These are phyloP conservation scores for Nixonia krombeini DNA, from an alignment of 1,140 invertebrate species.

Conservation along the genomic window DNA sequence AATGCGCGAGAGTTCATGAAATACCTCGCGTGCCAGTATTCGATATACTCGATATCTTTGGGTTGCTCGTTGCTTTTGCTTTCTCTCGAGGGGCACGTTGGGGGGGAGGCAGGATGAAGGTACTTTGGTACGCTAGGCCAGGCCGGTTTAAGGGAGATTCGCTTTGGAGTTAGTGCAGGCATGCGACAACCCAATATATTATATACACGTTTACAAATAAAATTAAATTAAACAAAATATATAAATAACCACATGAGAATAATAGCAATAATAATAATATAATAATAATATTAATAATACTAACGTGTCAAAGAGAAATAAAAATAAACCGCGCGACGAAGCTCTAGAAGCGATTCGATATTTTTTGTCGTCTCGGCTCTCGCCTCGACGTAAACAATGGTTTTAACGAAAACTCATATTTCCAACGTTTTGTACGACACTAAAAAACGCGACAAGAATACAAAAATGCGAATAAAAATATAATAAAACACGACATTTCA, in stretches of 20 bases:
- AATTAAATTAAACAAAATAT: constrained; percentile 49
- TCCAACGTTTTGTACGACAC: background rate
- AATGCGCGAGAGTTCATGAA: constrained; percentile 38
- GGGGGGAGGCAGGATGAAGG: constrained; percentile 43
- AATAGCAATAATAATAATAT: constrained; percentile 25
- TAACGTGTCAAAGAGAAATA: no score
- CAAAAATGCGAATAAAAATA: constrained; percentile 21
- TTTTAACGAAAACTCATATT: constrained; percentile 12
- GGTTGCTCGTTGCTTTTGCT: constrained; percentile 43
- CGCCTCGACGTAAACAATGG: constrained; percentile 11
- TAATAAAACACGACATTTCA: constrained; percentile 39
- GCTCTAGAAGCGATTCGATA: constrained; percentile 20
- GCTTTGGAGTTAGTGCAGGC: constrained; percentile 62
- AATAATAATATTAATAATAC: constrained; percentile 10
- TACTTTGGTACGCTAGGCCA: constrained; percentile 72
- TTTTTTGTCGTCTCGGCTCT: constrained; percentile 5
- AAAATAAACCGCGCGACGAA: no score
- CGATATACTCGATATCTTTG: constrained; percentile 63
- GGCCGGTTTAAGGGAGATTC: constrained; percentile 58
- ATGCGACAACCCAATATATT: constrained; percentile 65
- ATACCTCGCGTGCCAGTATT: constrained; percentile 38
- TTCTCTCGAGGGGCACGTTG: constrained; percentile 14
- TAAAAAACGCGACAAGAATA: constrained; percentile 2
- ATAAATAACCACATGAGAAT: constrained; percentile 40
- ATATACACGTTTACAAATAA: constrained; percentile 53